Base-by-base conservation (phyloP, 2,797 vertebrate species). In the Scyliorhinus canicula region DNA sequence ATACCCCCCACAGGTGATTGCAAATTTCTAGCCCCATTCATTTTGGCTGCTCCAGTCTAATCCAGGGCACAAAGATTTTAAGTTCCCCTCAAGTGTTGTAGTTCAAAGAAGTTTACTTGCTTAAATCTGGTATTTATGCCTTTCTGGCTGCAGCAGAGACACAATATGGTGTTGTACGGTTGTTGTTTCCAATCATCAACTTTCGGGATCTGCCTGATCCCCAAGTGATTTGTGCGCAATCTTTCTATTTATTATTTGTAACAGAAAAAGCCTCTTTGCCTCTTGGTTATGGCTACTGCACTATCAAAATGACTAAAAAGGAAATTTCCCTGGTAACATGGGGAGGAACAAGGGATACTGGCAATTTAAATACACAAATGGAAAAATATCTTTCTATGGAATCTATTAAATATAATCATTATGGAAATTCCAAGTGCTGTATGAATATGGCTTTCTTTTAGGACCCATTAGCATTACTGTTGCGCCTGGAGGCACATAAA, bases 361-460 rank as follows among this genome's bases (percentile, higher is more conserved):
- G 19, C 35, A 90, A 60, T 63, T 63, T 63, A 90, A 90, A 86
- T 52, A 28, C 47, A 55, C 26, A 55, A 55, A n/a, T 90, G 55
- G 55, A 63, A 90, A 90, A 40, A n/a, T 19, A n/a, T n/a, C 63
- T 63, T 63, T 40, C 31, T 40, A 24, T 19, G 7, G 19, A 90
- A 60, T 57, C 16, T 35, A 90, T 63, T 47, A 24, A 40, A 90
- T 8, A 3, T 40, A 90, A 90, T n/a, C 40, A 24, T 90, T 90
- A 7, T 90, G 57, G 86, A 63, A 24, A 90, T 90, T 63, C 35
- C 11, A 90, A 40, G 16, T 24, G 57, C 16, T 90, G 0, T 19
- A 63, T 55, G 79, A 24, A 82, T 82, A 47, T 47, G 85, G 52
- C 85, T 88, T 88, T n/a, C 85, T 35, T 63, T 90, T 57, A 90